Conservation (phyloP, 23 tunicate species). For the Diplosoma virens region DNA sequence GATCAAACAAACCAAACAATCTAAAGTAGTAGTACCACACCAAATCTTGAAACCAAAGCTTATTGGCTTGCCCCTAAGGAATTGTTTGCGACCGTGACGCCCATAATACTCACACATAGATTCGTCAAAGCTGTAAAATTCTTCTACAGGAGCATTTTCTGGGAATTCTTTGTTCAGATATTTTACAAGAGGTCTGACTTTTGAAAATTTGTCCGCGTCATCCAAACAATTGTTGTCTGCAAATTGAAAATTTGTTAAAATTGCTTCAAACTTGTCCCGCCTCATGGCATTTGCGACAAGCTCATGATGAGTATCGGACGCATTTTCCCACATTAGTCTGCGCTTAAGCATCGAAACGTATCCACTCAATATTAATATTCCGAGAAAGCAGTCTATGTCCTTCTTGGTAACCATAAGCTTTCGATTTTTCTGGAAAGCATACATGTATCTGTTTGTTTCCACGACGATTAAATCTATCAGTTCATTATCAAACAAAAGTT, state of each 20-base stretch:
- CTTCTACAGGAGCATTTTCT: neutral
- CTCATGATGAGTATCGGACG: neutral
- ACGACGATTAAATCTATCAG: neutral
- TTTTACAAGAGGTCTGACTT: conserved; percentile 15
- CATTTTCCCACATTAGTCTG: conserved; percentile 11
- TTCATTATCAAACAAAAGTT: too few relatives aligned
- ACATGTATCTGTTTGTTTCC: conserved; percentile 6
- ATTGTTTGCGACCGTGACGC: conserved; percentile 16
- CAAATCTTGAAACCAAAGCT: neutral
- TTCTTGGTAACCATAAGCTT: neutral
- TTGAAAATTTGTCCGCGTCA: conserved; percentile 1
- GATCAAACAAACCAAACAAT: neutral
- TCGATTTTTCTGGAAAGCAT: neutral
- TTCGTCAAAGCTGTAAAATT: conserved; percentile 22
- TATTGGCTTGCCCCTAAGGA: neutral
- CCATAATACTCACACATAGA: conserved; percentile 25
- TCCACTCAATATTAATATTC: neutral
- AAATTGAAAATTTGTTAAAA: neutral
- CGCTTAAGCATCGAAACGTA: neutral
- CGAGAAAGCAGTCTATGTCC: neutral
- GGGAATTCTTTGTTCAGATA: neutral
- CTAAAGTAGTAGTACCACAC: conserved; percentile 19
- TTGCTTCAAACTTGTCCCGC: conserved; percentile 2
- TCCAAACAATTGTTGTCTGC: conserved; percentile 10
- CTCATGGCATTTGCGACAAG: conserved; percentile 11